phyloP scores from a whole-genome alignment of 1,140 invertebrate species.

The Parasteatoda tepidariorum region DNA sequence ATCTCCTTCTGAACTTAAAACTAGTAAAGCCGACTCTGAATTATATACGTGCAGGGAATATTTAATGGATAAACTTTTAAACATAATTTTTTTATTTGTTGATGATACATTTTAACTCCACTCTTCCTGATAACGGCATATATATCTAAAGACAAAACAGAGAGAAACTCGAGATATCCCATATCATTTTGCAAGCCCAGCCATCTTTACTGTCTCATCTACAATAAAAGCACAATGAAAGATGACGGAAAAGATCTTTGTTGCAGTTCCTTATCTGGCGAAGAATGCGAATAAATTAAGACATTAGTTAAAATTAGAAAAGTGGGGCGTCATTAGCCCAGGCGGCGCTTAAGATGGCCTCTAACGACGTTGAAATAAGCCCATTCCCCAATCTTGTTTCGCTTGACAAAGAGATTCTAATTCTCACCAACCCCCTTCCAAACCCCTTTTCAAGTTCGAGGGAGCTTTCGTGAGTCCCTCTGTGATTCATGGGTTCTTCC shows the following conservation, averaged over 20 bases:
- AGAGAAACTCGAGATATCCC: too few species aligned
- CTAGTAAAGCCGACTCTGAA: too few species aligned
- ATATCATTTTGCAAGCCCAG: too few species aligned
- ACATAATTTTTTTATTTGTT: too few species aligned
- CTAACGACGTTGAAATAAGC: slow-evolving; percentile 42
- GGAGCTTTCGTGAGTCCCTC: neutral
- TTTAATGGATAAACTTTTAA: too few species aligned
- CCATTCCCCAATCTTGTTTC: slow-evolving; percentile 17
- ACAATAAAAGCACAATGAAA: neutral
- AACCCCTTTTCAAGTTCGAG: neutral
- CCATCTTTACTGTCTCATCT: too few species aligned
- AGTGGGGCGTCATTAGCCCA: slow-evolving; percentile 16
- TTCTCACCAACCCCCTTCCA: neutral
- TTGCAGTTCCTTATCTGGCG: neutral
- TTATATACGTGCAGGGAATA: too few species aligned
- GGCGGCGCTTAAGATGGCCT: slow-evolving; percentile 16
- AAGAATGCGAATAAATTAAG: slow-evolving; percentile 6
- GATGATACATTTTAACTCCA: too few species aligned
- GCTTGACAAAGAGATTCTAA: slow-evolving; percentile 5
- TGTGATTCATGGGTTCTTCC: neutral
- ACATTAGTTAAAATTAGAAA: slow-evolving; percentile 5
- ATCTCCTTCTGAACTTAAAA: too few species aligned
- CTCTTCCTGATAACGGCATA: too few species aligned
- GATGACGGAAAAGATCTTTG: neutral
- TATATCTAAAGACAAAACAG: too few species aligned